Conservation (phyloP, 2,888 invertebrate genomes). For the Trichopoda pennipes region DNA sequence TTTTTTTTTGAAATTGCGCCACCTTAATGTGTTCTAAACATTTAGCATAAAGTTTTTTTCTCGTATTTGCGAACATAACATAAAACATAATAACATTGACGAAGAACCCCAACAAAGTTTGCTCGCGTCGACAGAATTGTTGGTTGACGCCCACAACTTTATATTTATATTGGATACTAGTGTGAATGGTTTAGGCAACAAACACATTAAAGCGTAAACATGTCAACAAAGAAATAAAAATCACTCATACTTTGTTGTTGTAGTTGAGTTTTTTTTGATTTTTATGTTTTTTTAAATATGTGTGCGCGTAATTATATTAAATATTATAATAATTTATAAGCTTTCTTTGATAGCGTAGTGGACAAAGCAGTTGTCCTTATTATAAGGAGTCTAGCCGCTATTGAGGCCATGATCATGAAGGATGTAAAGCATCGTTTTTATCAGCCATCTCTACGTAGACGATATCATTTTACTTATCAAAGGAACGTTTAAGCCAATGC, state of each 20-base stretch:
- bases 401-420: too few relatives aligned
- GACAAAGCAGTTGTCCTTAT: too few relatives aligned
- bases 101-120: background rate
- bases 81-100: background rate
- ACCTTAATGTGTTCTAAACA: background rate
- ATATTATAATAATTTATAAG: too few relatives aligned
- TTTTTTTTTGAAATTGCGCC: background rate
- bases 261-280: background rate
- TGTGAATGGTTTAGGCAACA: slow-evolving; percentile 11
- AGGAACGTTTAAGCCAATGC: too few relatives aligned
- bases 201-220: slow-evolving; percentile 18
- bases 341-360: too few relatives aligned
- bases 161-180: background rate
- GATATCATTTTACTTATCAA: too few relatives aligned
- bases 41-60: slow-evolving; percentile 30
- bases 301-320: background rate
- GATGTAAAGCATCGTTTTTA: too few relatives aligned
- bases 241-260: background rate
- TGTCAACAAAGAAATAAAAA: slow-evolving; percentile 5
- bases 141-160: slow-evolving; percentile 56
- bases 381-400: too few relatives aligned
- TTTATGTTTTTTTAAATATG: background rate
- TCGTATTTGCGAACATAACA: background rate
- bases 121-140: slow-evolving; percentile 36
- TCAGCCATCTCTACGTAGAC: too few relatives aligned